phyloP scores from a whole-genome alignment of 2,888 invertebrate genomes.

The Bombylius discolor region DNA sequence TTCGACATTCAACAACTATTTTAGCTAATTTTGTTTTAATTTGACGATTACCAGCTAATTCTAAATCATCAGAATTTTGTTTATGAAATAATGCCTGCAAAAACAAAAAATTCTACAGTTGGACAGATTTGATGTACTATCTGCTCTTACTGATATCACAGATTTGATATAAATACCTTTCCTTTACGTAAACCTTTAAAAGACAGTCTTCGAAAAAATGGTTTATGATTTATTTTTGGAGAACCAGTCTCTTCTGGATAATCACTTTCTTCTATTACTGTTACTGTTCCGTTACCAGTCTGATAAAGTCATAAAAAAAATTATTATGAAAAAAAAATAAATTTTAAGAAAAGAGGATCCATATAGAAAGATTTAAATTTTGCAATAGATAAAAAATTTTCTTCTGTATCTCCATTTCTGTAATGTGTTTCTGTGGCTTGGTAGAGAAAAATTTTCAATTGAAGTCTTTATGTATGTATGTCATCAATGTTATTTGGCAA shows the following conservation, averaged over 20 bases:
- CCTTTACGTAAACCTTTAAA: slow-evolving; percentile 76
- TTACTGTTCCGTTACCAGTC: slow-evolving; percentile 27
- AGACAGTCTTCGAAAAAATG: slow-evolving; percentile 74
- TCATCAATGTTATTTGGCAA: no score
- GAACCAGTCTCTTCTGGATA: slow-evolving; percentile 68
- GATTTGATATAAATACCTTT: slow-evolving; percentile 42
- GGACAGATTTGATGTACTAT: neutral
- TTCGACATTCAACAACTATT: slow-evolving; percentile 84
- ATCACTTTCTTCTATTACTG: slow-evolving; percentile 47
- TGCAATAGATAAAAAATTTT: no score
- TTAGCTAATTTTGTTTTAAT: slow-evolving; percentile 79
- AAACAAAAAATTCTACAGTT: slow-evolving; percentile 28
- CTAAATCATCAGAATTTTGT: slow-evolving; percentile 78
- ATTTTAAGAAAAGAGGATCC: no score
- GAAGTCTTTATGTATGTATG: no score
- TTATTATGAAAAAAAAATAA: no score
- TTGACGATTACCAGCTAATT: slow-evolving; percentile 55
- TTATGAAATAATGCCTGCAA: slow-evolving; percentile 69
- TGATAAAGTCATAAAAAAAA: slow-evolving; percentile 4
- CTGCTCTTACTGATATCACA: neutral
- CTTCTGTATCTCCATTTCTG: no score
- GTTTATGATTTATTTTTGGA: slow-evolving; percentile 67
- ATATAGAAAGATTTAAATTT: no score
- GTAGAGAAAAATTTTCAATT: no score
- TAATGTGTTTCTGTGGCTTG: no score